Percentiles rank a stretch among this genome's conserved stretches.
phyloP scores from a whole-genome alignment of 2,113 vertebrate species.

The Oncorhynchus mykiss region DNA sequence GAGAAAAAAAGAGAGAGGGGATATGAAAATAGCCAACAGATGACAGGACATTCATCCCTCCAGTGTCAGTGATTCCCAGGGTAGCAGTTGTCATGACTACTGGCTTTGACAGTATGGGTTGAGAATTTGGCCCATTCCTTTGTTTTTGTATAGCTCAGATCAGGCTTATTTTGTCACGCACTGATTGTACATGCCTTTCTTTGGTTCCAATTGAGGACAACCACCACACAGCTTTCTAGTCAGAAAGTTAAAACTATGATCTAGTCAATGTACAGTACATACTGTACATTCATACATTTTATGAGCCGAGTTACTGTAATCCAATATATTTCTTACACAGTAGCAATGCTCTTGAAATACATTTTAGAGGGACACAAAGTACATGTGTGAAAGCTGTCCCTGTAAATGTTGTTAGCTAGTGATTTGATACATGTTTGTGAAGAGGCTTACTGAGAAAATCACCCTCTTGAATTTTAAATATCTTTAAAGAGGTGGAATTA shows the following conservation, averaged over 20 bases:
- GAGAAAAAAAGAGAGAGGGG: not conserved
- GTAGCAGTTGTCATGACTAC: not conserved
- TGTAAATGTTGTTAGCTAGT: too few relatives aligned
- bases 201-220: not conserved
- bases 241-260: too few relatives aligned
- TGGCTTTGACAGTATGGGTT: not conserved
- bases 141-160: not conserved
- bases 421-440: not conserved
- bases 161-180: not conserved
- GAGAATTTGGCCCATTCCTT: not conserved
- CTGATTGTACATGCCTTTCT: not conserved
- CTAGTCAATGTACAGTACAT: too few relatives aligned
- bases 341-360: too few relatives aligned
- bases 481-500: slow-evolving; percentile 20
- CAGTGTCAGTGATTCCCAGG: not conserved
- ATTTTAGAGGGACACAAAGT: too few relatives aligned
- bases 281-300: too few relatives aligned
- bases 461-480: slow-evolving; percentile 3
- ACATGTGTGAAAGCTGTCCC: too few relatives aligned
- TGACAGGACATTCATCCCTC: slow-evolving; percentile 18
- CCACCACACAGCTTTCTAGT: not conserved
- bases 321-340: too few relatives aligned
- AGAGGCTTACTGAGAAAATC: slow-evolving; percentile 1
- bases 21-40: slow-evolving; percentile 30
- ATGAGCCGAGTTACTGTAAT: too few relatives aligned